These are phyloP conservation scores for Keiferia lycopersicella DNA, from an alignment of 2,888 invertebrate species.

Conservation along the genomic window DNA sequence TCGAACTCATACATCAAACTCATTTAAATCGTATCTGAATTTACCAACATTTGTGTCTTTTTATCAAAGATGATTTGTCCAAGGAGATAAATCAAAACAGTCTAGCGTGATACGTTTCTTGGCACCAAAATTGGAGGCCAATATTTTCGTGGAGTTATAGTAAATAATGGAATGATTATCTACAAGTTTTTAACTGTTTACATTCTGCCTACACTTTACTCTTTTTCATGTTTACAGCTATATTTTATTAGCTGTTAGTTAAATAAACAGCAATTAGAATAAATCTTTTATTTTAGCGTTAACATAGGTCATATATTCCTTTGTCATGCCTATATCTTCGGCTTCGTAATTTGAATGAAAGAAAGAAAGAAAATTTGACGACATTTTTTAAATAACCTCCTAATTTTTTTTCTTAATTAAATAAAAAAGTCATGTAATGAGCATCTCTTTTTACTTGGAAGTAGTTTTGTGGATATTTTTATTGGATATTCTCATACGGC, in stretches of 20 bases:
- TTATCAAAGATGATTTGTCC: background rate
- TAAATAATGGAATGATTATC: constrained; percentile 2
- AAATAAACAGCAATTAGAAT: constrained; percentile 13
- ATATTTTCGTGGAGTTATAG: constrained; percentile 12
- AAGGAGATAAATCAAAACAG: constrained; percentile 14
- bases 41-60: background rate
- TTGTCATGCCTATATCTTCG: no score
- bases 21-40: background rate
- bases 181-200: constrained; percentile 10
- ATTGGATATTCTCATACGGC: no score
- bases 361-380: no score
- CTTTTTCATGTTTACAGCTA: background rate
- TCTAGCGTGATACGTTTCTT: constrained; percentile 10
- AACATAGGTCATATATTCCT: no score
- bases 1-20: no score
- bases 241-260: background rate
- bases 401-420: background rate
- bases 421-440: background rate
- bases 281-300: constrained; percentile 23
- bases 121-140: constrained; percentile 15
- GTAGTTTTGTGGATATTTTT: background rate
- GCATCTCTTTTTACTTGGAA: background rate
- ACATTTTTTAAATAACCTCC: background rate
- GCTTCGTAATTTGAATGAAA: no score
- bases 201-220: constrained; percentile 2